Evolutionary conservation across 1,140 invertebrate species (phyloP), one percentile per base, ranked within the genome.

Genomic region (Euglossa dilemma): DNA sequence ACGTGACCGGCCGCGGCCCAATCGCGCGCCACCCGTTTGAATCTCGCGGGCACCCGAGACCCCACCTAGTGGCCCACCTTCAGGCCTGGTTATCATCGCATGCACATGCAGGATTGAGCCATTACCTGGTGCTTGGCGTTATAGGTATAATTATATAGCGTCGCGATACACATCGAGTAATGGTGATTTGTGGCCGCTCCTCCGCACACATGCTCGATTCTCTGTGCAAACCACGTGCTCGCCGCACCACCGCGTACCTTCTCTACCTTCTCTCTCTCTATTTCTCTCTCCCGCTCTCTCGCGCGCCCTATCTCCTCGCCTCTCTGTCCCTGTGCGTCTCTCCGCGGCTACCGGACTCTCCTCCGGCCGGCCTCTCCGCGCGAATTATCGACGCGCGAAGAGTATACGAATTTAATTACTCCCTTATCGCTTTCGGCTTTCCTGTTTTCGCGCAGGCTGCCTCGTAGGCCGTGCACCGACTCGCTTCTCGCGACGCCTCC

Each of bases 101-200:
- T 92, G 92, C 92, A 93, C 92, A 92, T 91, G 93, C 91, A 89
- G 91, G 91, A 94, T 94, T 94, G 93, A 94, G 93, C 93, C 93
- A 94, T 94, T 94, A 94, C 92, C 93, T 91, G 92, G 88, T 93
- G 90, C 92, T 93, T 91, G 89, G 90, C 93, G 92, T 93, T 94
- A 94, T 93, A 93, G 91, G 90, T 92, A 93, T 94, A 94, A 94
- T 94, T 94, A 94, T 93, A 93, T 93, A 92, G 93, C 92, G 84
- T 92, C 89, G 92, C 91, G 93, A 94, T 94, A 94, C 88, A 93
- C 93, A 94, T 94, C 94, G 93, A 94, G 92, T 94, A 94, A 94
- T 94, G 92, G 93, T 94, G 93, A 94, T 94, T 94, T 94, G 93
- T 94, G 88, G 93, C 85, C 83, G 84, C 89, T 82, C 61, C 83